phyloP scores from a whole-genome alignment of 2,888 invertebrate species.

The Cheilosia vernalis region DNA sequence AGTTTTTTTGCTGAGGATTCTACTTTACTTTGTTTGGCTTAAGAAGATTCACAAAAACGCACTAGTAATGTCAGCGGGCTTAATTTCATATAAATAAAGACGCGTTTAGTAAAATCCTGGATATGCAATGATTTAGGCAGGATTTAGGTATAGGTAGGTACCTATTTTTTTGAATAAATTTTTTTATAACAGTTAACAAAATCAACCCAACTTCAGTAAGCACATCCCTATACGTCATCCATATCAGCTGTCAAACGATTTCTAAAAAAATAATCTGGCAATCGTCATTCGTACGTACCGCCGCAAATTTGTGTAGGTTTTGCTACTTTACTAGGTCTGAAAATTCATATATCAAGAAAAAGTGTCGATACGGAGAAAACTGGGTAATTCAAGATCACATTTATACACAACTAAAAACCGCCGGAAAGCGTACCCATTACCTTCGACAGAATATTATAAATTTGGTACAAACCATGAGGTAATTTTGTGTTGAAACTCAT shows the following conservation, averaged over 20 bases:
- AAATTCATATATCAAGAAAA: constrained; percentile 41
- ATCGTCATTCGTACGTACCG: constrained; percentile 33
- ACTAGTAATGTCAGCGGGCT: no score
- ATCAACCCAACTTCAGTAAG: neutral
- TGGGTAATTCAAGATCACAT: constrained; percentile 16
- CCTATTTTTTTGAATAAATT: no score
- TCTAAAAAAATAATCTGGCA: constrained; percentile 39
- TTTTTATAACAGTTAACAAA: constrained; percentile 4
- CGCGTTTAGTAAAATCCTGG: no score
- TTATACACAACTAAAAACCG: constrained; percentile 24
- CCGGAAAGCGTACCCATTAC: constrained; percentile 26
- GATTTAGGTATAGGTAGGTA: no score
- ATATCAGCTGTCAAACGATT: constrained; percentile 55
- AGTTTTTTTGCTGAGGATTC: no score
- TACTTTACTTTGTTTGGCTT: no score
- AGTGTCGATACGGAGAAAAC: constrained; percentile 18
- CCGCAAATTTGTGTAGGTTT: constrained; percentile 65
- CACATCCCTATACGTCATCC: constrained; percentile 41
- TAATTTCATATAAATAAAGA: no score
- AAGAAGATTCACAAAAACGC: no score
- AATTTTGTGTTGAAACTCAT: constrained; percentile 35
- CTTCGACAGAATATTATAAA: constrained; percentile 18
- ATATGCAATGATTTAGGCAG: no score
- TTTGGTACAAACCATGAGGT: constrained; percentile 56
- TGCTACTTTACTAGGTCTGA: constrained; percentile 34